phyloP scores from a whole-genome alignment of 2,113 vertebrate genomes.

The human (Homo sapiens) region GRCh38 chr12:29478501-29479000 shows the following conservation, averaged over 20 bases:
- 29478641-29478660: neutral
- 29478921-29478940: slow-evolving; percentile 26
- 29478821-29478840: neutral
- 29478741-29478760: neutral
- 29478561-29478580: neutral
- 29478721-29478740: too few relatives aligned
- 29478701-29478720: too few relatives aligned
- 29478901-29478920: neutral
- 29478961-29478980: neutral
- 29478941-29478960: neutral
- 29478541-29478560: neutral
- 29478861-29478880: neutral
- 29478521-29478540: neutral
- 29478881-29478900: slow-evolving; percentile 6
- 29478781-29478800: neutral
- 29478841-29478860: neutral
- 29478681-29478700: too few relatives aligned
- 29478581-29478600: neutral
- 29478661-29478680: too few relatives aligned
- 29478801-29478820: neutral
- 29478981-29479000: neutral
- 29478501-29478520: neutral
- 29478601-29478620: neutral
- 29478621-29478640: neutral
- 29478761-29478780: neutral